phyloP scores from a whole-genome alignment of 1,140 invertebrate species.

The Periplaneta americana region DNA sequence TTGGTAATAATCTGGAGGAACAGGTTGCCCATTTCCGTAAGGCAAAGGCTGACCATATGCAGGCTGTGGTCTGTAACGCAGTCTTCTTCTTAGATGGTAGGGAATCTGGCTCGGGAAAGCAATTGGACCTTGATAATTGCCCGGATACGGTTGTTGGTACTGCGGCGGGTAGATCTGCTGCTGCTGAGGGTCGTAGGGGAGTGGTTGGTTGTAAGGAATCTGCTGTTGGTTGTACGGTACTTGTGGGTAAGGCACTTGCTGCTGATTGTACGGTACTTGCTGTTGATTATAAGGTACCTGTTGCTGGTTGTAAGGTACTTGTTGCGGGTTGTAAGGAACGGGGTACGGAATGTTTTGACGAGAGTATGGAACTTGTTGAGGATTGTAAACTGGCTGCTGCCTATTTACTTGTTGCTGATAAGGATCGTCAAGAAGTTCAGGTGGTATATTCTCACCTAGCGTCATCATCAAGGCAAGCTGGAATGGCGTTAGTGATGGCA shows the following conservation, averaged over 20 bases:
- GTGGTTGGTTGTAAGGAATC: not conserved
- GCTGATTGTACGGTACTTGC: not conserved
- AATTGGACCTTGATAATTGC: not conserved
- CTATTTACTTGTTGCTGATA: not conserved
- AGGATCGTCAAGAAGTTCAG: not conserved
- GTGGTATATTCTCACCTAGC: conserved; percentile 5
- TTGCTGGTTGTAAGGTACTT: not conserved
- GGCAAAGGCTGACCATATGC: not conserved
- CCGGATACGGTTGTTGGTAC: not conserved
- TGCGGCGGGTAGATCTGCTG: not conserved
- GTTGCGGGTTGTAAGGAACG: not conserved
- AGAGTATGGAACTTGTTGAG: not conserved
- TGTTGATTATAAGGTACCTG: not conserved
- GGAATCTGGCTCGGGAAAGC: not conserved
- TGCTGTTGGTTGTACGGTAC: not conserved
- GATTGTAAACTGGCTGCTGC: not conserved
- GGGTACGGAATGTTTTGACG: not conserved
- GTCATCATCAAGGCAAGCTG: conserved; percentile 10
- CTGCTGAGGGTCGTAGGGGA: conserved; percentile 2
- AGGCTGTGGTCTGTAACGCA: not conserved
- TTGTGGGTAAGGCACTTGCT: not conserved
- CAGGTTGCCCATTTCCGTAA: not conserved
- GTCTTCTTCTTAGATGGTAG: not conserved
- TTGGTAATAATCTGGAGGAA: not conserved
- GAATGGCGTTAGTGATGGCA: not conserved